A percentile compares a stretch with the other conserved stretches of the same genome.
phyloP scores from a whole-genome alignment of 1,140 invertebrate species.

The Anoplophora glabripennis region DNA sequence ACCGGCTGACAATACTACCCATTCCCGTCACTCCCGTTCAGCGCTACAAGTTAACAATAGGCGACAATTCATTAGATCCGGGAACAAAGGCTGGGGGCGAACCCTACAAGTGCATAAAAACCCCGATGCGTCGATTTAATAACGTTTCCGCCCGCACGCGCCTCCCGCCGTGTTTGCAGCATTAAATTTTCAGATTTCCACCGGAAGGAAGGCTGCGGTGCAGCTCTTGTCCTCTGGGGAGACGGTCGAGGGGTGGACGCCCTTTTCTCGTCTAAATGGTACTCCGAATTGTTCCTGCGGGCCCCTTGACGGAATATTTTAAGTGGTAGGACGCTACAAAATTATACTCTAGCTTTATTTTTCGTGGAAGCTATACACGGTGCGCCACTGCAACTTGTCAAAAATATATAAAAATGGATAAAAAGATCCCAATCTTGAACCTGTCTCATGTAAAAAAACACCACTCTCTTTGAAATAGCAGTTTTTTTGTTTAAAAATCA shows the following conservation, averaged over 20 bases:
- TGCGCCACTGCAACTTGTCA: no score
- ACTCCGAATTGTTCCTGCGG: no score
- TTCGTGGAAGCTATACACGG: no score
- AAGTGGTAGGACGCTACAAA: no score
- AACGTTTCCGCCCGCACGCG: constrained; percentile 42
- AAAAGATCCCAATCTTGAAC: no score
- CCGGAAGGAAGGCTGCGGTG: constrained; percentile 9
- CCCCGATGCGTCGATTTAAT: constrained; percentile 45
- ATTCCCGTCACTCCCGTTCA: constrained; percentile 16
- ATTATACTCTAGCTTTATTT: no score
- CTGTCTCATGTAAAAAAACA: no score
- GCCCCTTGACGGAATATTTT: no score
- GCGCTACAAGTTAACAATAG: constrained; percentile 22
- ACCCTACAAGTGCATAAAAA: constrained; percentile 38
- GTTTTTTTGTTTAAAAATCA: no score
- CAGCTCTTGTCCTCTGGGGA: neutral
- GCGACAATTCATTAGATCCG: constrained; percentile 26
- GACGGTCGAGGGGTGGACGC: neutral
- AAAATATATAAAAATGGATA: no score
- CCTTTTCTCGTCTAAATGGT: neutral
- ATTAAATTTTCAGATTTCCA: constrained; percentile 31
- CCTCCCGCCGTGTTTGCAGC: constrained; percentile 12
- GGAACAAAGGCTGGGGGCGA: constrained; percentile 17
- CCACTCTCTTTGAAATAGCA: no score
- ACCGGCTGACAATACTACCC: constrained; percentile 2